Conservation (phyloP, 2,797 vertebrate genomes). For the Xiphophorus birchmanni region DNA sequence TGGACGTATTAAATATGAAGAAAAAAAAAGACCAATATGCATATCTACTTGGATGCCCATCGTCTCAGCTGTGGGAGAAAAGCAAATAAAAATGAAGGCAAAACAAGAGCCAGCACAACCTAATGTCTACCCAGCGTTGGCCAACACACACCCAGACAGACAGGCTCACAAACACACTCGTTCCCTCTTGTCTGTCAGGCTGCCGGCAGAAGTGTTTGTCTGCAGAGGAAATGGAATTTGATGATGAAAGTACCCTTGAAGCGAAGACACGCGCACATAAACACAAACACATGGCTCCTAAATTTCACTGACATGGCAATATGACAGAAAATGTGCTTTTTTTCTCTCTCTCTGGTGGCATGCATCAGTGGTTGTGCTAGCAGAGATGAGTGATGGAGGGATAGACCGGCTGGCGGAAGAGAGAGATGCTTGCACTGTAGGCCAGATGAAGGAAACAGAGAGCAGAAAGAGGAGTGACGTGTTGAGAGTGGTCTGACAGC, state of each 20-base stretch:
- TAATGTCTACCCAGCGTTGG: conserved; percentile 49
- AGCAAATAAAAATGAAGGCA: conserved; percentile 64
- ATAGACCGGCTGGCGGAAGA: conserved; percentile 41
- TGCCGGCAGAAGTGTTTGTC: conserved; percentile 72
- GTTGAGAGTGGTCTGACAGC: conserved; percentile 20
- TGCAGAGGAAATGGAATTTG: conserved; percentile 79
- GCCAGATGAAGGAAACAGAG: conserved; percentile 3
- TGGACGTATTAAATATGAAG: neutral
- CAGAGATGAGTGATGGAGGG: conserved; percentile 65
- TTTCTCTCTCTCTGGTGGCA: conserved; percentile 42
- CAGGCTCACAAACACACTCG: conserved; percentile 28
- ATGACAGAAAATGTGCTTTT: conserved; percentile 76
- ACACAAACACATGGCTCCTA: conserved; percentile 61
- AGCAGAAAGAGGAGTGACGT: conserved; percentile 17
- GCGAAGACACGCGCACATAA: conserved; percentile 36
- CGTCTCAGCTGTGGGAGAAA: conserved; percentile 46
- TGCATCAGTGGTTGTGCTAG: conserved; percentile 62
- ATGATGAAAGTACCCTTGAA: conserved; percentile 81
- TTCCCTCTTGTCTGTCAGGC: conserved; percentile 67
- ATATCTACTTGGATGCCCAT: conserved; percentile 34
- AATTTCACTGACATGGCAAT: conserved; percentile 81
- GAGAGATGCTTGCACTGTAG: conserved; percentile 35
- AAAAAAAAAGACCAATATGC: conserved; percentile 42
- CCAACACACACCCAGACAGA: conserved; percentile 30
- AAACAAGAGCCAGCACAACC: conserved; percentile 56